Percentiles rank a stretch among this genome's conserved stretches.
Conservation (phyloP, 2,113 vertebrate species). For the Chunga burmeisteri region DNA sequence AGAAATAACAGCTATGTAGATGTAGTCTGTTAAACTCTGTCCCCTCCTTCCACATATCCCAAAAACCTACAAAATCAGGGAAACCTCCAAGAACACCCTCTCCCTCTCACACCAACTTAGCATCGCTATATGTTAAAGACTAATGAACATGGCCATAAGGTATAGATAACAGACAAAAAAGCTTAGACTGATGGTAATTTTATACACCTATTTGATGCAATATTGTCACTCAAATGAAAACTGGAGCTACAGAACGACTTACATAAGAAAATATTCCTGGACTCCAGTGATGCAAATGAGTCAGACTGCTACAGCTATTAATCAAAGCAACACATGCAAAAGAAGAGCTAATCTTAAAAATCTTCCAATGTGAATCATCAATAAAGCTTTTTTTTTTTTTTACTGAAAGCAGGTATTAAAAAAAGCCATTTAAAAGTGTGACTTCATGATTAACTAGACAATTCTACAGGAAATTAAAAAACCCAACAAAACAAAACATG, state of each 20-base stretch:
- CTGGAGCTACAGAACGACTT: not conserved
- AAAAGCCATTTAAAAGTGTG: not conserved
- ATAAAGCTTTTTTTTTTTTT: not conserved
- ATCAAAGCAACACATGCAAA: slow-evolving; percentile 33
- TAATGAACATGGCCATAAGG: not conserved
- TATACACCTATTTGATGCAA: not conserved
- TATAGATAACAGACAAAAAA: not conserved
- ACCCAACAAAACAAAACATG: not conserved
- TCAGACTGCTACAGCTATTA: slow-evolving; percentile 39
- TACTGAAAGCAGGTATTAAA: not conserved
- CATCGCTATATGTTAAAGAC: not conserved
- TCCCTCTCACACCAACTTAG: not conserved
- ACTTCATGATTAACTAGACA: not conserved
- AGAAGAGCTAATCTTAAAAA: slow-evolving; percentile 40
- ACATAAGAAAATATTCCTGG: slow-evolving; percentile 42
- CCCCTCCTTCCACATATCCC: not conserved
- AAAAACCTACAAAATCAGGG: not conserved
- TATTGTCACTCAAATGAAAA: not conserved
- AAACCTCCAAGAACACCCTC: fast-evolving
- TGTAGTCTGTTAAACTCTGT: not conserved
- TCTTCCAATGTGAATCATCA: slow-evolving; percentile 34
- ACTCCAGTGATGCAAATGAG: slow-evolving; percentile 3
- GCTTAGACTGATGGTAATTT: not conserved
- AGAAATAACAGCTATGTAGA: not conserved
- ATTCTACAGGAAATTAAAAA: not conserved